Evolutionary conservation across 1,140 invertebrate genomes (phyloP).

Genomic region (Aphis craccivora): DNA sequence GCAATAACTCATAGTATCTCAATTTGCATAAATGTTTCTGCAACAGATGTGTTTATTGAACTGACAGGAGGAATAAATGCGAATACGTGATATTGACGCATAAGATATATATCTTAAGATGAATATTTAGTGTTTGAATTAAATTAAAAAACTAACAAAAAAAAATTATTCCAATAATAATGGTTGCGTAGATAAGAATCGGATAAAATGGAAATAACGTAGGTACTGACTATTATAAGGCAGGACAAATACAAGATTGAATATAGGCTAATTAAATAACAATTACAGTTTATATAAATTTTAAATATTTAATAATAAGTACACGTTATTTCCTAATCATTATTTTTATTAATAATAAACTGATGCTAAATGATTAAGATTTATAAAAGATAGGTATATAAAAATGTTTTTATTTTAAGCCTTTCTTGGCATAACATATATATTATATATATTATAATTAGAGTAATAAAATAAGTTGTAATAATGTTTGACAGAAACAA

Average conservation of each 20-base stretch:
- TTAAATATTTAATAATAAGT: neutral
- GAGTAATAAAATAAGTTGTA: neutral
- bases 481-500: neutral
- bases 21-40: neutral
- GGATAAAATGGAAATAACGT: neutral
- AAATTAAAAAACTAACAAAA: neutral
- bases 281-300: neutral
- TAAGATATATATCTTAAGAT: neutral
- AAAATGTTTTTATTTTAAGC: neutral
- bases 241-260: too few species aligned
- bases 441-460: neutral
- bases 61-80: neutral
- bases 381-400: neutral
- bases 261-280: too few species aligned
- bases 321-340: neutral
- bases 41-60: neutral
- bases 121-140: neutral
- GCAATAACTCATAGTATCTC: neutral
- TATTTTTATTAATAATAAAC: too few species aligned
- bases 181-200: neutral
- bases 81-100: neutral
- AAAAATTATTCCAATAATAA: neutral
- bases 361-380: too few species aligned
- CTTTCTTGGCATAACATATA: neutral
- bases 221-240: too few species aligned